Conservation (phyloP, 2,113 vertebrate genomes). For the Gymnarchus niloticus region DNA sequence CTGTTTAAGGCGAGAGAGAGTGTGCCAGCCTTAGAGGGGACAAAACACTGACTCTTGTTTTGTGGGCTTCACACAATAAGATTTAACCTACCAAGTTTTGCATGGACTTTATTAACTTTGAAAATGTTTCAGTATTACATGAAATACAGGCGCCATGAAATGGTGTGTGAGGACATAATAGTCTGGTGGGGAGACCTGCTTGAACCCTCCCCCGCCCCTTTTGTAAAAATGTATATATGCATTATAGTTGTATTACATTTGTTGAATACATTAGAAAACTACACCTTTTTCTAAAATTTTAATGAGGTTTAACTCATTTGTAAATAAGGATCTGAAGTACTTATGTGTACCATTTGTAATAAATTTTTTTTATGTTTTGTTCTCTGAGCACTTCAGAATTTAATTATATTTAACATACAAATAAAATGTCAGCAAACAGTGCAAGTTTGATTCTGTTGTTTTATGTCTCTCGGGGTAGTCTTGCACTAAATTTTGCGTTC, state of each 20-base stretch:
- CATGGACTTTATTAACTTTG: constrained; percentile 14
- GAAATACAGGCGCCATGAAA: neutral
- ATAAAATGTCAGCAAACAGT: constrained; percentile 46
- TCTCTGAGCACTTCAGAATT: constrained; percentile 57
- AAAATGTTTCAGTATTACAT: constrained; percentile 10
- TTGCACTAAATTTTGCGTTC: neutral
- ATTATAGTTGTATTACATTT: constrained; percentile 11
- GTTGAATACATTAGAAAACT: neutral
- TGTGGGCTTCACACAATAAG: neutral
- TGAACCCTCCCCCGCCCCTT: neutral
- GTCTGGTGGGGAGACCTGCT: neutral
- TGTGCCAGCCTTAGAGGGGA: neutral
- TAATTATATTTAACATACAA: constrained; percentile 40
- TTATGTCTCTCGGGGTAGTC: neutral
- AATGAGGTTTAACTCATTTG: constrained; percentile 45
- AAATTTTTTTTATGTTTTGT: constrained; percentile 54
- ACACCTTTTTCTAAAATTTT: constrained; percentile 54
- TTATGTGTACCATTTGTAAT: constrained; percentile 47
- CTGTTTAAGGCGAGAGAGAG: neutral
- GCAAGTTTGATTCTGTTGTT: neutral
- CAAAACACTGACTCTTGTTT: neutral
- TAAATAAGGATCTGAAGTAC: constrained; percentile 33
- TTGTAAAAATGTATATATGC: constrained; percentile 16
- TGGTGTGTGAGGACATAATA: neutral
- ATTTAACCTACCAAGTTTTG: constrained; percentile 9